Conservation (phyloP, 2,113 vertebrate genomes). For the Corythornis madagascariensis region DNA sequence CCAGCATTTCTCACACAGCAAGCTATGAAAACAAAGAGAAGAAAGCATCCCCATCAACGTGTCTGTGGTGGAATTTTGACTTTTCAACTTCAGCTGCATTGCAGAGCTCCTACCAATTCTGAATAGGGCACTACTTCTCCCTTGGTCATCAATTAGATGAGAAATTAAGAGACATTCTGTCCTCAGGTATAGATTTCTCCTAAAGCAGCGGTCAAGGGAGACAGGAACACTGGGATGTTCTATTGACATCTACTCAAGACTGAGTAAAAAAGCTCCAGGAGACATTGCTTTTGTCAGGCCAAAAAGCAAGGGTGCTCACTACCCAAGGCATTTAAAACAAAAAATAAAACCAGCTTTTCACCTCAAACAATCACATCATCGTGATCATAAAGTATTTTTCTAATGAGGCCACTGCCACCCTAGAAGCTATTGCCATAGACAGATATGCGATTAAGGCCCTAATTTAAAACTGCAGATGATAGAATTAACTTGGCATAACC, state of each 20-base stretch:
- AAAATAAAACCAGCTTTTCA: not conserved
- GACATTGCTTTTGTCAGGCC: not conserved
- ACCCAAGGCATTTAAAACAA: not conserved
- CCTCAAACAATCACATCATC: not conserved
- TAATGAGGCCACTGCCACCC: not conserved
- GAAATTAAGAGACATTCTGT: not conserved
- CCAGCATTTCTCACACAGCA: not conserved
- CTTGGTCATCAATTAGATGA: not conserved
- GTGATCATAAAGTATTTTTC: not conserved
- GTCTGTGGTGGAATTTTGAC: not conserved
- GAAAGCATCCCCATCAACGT: accelerated
- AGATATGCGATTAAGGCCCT: not conserved
- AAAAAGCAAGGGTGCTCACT: not conserved
- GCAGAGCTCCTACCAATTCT: not conserved
- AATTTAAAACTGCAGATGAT: not conserved
- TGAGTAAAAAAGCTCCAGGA: not conserved
- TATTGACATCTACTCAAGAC: not conserved
- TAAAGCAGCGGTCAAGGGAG: not conserved
- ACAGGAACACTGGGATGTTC: not conserved
- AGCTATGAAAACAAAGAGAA: not conserved
- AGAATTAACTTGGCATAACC: not conserved
- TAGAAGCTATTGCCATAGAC: not conserved
- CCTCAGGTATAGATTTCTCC: not conserved
- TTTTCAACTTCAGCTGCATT: not conserved
- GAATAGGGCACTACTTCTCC: not conserved